Percentiles rank a stretch among this genome's conserved stretches.
Evolutionary conservation across 2,797 vertebrate genomes (phyloP).

Genomic region (Helarctos malayanus): DNA sequence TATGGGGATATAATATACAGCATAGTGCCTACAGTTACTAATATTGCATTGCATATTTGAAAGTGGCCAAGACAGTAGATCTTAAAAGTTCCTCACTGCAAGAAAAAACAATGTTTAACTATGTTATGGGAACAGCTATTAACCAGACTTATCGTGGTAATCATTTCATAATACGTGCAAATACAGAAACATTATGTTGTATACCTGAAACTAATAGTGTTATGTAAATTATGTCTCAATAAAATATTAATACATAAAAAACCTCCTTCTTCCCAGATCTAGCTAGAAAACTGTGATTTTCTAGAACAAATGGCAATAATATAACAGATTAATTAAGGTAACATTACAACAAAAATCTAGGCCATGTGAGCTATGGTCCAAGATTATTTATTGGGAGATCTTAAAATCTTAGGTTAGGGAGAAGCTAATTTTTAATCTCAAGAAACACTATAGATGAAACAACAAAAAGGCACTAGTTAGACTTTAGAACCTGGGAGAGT

Average conservation of each 20-base stretch:
- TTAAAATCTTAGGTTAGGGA: neutral
- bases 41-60: neutral
- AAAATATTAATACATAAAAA: neutral
- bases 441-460: neutral
- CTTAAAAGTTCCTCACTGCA: neutral
- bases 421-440: slow-evolving; percentile 1
- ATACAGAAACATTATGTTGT: neutral
- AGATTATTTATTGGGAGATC: neutral
- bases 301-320: neutral
- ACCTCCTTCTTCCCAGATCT: neutral
- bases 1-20: neutral
- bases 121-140: neutral
- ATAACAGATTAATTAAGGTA: neutral
- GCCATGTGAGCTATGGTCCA: neutral
- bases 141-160: neutral
- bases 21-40: neutral
- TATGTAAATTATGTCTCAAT: neutral
- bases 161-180: neutral
- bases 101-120: neutral
- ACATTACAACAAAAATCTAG: neutral
- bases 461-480: neutral
- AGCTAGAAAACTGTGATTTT: neutral
- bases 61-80: neutral
- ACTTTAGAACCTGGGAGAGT: neutral
- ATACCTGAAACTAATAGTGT: neutral